Evolutionary conservation across 1,140 invertebrate species (phyloP), one percentile per base, ranked within the genome.

Genomic region (Drosophila micromelanica): DNA sequence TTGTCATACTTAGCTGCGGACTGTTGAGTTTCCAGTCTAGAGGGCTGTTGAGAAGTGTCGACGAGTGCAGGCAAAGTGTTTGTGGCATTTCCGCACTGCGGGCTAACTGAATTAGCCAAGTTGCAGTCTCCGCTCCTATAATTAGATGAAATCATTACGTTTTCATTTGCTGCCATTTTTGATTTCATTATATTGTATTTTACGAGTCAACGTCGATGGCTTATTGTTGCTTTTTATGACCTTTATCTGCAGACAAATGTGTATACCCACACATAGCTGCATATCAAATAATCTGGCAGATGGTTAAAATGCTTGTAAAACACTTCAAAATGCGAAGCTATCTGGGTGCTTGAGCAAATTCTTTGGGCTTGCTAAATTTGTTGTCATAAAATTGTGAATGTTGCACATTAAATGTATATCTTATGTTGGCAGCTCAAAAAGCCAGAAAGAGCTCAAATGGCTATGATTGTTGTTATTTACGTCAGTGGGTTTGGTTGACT

Each of bases 141-240:
- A 87, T 87, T 87, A 89, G 79, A 87, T 89, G 79, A 87, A 87
- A 89, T 87, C 84, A 89, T 89, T 89, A 84, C 78, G 76, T 72
- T 87, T 89, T 76, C 76, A 82, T 87, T 86, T 82, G 63, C 74
- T 76, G 82, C 51, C 63, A 78, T 78, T 86, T 74, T 75, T 81
- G 78, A 86, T 86, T 86, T 78, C 65, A 87, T 86, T 86, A 78
- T 87, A 78, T 77, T 77, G 78, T 67, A 87, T 75, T 86, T 86
- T 87, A 81, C 51, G 56, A 54, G 38, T 11, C 23, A 40, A 38
- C 49, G 5, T 45, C 30, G 9, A 52, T 23, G 49, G 46, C 75
- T 56, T 70, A 52, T 70, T 59, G 49, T 61, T 49, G 51, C 55
- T 65, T 65, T 86, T 81, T 78, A 86, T 54, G 81, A 68, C 40